Percentiles rank a stretch among this genome's conserved stretches.
phyloP scores from a whole-genome alignment of 2,888 invertebrate genomes.

The Empis livida region DNA sequence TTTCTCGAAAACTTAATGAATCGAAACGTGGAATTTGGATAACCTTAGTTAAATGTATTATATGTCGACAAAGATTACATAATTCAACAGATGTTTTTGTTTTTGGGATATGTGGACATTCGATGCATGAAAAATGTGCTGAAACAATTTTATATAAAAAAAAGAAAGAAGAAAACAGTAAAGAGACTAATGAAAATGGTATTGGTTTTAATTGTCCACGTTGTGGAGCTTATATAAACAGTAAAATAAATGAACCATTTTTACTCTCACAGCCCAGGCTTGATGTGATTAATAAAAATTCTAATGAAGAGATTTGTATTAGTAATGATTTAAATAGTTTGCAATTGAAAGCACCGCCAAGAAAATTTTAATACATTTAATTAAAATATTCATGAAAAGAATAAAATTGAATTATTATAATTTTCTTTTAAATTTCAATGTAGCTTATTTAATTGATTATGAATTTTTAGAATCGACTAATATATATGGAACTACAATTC shows the following conservation, averaged over 20 bases:
- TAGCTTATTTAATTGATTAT: no score
- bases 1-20: slow-evolving; percentile 22
- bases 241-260: slow-evolving; percentile 14
- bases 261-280: slow-evolving; percentile 23
- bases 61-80: slow-evolving; percentile 29
- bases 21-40: slow-evolving; percentile 31
- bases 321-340: slow-evolving; percentile 21
- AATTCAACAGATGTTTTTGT: slow-evolving; percentile 26
- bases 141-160: slow-evolving; percentile 4
- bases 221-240: slow-evolving; percentile 19
- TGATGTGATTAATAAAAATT: not conserved
- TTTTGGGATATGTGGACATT: slow-evolving; percentile 30
- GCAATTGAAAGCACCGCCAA: slow-evolving; percentile 32
- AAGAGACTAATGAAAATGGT: slow-evolving; percentile 7
- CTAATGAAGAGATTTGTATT: not conserved
- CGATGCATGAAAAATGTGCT: slow-evolving; percentile 28
- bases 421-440: no score
- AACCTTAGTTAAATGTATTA: slow-evolving; percentile 28
- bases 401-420: no score
- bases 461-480: no score
- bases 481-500: no score
- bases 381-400: no score
- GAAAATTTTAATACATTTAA: slow-evolving; percentile 21
- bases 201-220: slow-evolving; percentile 24
- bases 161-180: slow-evolving; percentile 5